A percentile compares a stretch with the other conserved stretches of the same genome.
phyloP scores from a whole-genome alignment of 2,113 vertebrate species.

The Oriolus oriolus region DNA sequence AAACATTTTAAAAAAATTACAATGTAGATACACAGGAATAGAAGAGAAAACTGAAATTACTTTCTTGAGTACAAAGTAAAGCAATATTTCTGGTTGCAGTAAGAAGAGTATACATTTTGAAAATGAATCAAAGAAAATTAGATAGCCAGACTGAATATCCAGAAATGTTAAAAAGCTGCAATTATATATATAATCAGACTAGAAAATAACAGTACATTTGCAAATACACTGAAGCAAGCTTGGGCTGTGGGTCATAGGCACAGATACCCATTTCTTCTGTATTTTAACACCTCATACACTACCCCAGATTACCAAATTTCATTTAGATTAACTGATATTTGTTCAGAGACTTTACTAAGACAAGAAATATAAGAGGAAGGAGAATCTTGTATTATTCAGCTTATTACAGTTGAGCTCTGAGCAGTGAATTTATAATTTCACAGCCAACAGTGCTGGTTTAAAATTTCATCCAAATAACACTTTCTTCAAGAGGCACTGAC shows the following conservation, averaged over 20 bases:
- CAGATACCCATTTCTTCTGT: not conserved
- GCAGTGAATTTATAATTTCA: not conserved
- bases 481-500: not conserved
- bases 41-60: not conserved
- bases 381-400: not conserved
- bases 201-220: not conserved
- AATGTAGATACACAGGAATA: not conserved
- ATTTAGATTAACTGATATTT: not conserved
- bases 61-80: not conserved
- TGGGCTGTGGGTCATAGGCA: not conserved
- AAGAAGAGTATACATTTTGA: not conserved
- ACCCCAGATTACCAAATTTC: not conserved
- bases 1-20: not conserved
- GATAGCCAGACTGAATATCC: not conserved
- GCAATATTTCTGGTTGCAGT: not conserved
- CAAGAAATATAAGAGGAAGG: constrained; percentile 26
- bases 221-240: not conserved
- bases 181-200: not conserved
- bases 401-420: not conserved
- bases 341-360: constrained; percentile 42
- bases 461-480: constrained; percentile 17
- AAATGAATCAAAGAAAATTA: not conserved
- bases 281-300: not conserved
- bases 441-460: not conserved
- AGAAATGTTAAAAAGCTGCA: not conserved